A percentile compares a stretch with the other conserved stretches of the same genome.
These are phyloP conservation scores for Microtus agrestis DNA, from an alignment of 2,797 vertebrate species.

Conservation along the genomic window DNA sequence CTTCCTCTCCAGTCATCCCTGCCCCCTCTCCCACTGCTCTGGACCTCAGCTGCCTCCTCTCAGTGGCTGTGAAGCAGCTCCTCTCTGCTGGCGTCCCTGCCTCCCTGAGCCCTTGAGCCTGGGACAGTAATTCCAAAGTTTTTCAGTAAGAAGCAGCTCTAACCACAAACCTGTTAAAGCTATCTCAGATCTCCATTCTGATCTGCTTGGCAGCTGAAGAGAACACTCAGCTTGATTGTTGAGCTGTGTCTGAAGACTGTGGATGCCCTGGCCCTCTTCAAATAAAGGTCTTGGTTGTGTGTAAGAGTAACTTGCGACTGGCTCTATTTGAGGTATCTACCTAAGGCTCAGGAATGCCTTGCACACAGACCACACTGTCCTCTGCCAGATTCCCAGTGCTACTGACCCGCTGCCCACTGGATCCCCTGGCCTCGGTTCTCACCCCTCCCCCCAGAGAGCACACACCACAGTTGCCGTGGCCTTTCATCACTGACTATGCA, in stretches of 20 bases:
- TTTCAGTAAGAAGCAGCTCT: not conserved
- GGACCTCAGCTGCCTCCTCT: not conserved
- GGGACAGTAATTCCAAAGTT: not conserved
- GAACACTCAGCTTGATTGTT: not conserved
- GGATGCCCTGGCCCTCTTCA: fast-evolving
- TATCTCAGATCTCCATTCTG: not conserved
- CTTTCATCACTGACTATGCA: not conserved
- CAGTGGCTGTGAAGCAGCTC: not conserved
- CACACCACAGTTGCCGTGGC: no score
- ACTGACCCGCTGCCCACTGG: not conserved
- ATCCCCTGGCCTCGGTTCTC: not conserved
- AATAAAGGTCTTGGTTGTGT: not conserved
- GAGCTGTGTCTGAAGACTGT: not conserved
- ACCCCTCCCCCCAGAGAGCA: no score
- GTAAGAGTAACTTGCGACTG: no score
- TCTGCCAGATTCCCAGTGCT: not conserved
- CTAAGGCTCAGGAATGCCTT: no score
- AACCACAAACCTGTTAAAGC: fast-evolving
- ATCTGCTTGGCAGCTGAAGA: not conserved
- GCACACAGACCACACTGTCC: fast-evolving
- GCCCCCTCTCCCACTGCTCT: not conserved
- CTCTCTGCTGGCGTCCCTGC: not conserved
- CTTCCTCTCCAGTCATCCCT: not conserved
- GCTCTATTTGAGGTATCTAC: not conserved
- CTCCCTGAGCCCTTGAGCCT: not conserved